phyloP scores from a whole-genome alignment of 2,888 invertebrate species.

The Ornithoptera priamus region DNA sequence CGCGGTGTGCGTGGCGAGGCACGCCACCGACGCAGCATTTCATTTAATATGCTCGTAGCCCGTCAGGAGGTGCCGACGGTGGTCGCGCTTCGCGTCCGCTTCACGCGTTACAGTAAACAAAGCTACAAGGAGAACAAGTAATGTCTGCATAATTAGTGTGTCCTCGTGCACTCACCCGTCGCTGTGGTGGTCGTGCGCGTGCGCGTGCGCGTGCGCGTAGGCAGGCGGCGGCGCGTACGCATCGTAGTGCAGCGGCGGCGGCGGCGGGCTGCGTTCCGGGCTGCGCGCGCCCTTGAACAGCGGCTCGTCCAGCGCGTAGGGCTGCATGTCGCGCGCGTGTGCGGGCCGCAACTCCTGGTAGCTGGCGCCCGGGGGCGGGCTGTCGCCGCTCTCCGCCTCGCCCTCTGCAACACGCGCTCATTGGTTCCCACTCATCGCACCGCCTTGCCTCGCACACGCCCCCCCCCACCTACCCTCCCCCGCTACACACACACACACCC shows the following conservation, averaged over 20 bases:
- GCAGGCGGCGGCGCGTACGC: slow-evolving; percentile 56
- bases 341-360: slow-evolving; percentile 73
- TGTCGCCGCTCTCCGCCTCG: slow-evolving; percentile 60
- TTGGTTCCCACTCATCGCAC: slow-evolving; percentile 31
- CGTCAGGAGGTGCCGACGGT: not conserved
- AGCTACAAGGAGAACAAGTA: not conserved
- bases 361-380: slow-evolving; percentile 70
- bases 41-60: too few relatives aligned
- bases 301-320: slow-evolving; percentile 53
- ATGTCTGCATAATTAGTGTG: not conserved
- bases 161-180: slow-evolving; percentile 55
- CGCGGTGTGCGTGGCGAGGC: too few relatives aligned
- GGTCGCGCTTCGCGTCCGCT: not conserved
- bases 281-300: slow-evolving; percentile 42
- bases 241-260: slow-evolving; percentile 54
- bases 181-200: slow-evolving; percentile 52
- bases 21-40: too few relatives aligned
- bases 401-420: slow-evolving; percentile 61
- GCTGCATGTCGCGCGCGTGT: slow-evolving; percentile 71
- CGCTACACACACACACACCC: too few relatives aligned
- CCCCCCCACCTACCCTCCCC: too few relatives aligned
- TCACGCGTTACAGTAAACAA: not conserved
- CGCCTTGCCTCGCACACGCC: not conserved
- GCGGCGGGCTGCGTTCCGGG: slow-evolving; percentile 35
- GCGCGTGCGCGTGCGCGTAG: slow-evolving; percentile 39